Evolutionary conservation across 2,888 invertebrate genomes (phyloP), one percentile per base, ranked within the genome.

Genomic region (Epirrhoe tristata): DNA sequence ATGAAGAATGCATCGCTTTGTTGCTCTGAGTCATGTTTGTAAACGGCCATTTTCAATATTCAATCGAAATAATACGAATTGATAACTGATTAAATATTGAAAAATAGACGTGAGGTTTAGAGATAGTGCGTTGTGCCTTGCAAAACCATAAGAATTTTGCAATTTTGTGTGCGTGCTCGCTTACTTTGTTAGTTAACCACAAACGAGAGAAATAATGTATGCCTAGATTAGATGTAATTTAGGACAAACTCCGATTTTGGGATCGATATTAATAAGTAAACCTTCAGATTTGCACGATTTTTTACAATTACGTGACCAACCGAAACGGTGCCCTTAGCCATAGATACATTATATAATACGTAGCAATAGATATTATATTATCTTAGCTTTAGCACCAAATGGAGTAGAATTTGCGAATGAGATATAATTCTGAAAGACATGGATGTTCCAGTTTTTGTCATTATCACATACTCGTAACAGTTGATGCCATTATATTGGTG

Each of bases 171-270:
- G 43, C 51, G 46, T 50, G n/a, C 50, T 24, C 36, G 48, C 63
- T 79, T 72, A 79, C 70, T 78, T 77, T 76, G 77, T 78, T 81
- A 83, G 77, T 78, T 70, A 77, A 78, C 81, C 78, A 80, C 81
- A 76, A 76, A 77, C 71, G 82, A 87, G 86, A 88, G 85, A 87
- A 78, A 79, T 80, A 62, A 80, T 81, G 80, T 82, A 82, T 82
- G 81, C 81, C 81, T 88, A 86, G 83, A 80, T 82, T 81, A 81
- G 78, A 78, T 85, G 48, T 71, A 70, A 68, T 66, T 62, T 87
- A 88, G 83, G 81, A 83, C 80, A 85, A 85, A 81, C 79, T 36
- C 34, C 52, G 51, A 58, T 51, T 52, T 59, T 43, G 55, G 50
- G 55, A 63, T 59, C 56, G 36, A 34, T 67, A 53, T 31, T 24